Conservation (phyloP, 2,888 invertebrate genomes). For the Ctenicera cuprea region DNA sequence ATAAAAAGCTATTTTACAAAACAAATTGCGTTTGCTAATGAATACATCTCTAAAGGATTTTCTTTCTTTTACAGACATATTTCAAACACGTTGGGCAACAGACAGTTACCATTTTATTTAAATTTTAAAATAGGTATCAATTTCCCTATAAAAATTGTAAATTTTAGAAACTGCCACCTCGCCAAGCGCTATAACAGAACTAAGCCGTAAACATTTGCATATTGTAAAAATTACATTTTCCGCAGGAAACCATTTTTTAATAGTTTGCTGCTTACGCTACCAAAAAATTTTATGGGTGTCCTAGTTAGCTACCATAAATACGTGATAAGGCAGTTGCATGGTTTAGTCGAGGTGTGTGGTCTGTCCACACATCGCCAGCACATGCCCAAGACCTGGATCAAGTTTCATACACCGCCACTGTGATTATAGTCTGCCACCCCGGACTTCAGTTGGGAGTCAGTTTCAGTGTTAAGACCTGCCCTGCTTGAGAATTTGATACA, state of each 20-base stretch:
- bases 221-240: constrained; percentile 44
- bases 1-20: no score
- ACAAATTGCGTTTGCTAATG: no score
- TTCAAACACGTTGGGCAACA: no score
- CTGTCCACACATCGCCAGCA: constrained; percentile 57
- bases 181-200: no score
- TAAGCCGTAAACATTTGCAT: constrained; percentile 25
- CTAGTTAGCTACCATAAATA: constrained; percentile 49
- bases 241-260: constrained; percentile 49
- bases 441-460: constrained; percentile 25
- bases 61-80: no score
- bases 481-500: constrained; percentile 36
- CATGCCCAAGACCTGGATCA: constrained; percentile 52
- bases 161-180: no score
- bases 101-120: no score
- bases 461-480: constrained; percentile 16
- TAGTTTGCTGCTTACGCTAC: constrained; percentile 44
- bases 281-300: constrained; percentile 49
- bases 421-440: constrained; percentile 41
- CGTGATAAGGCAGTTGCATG: constrained; percentile 51
- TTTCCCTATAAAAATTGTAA: no score
- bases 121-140: no score
- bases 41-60: no score
- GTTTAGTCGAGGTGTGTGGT: constrained; percentile 61
- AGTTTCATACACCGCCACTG: constrained; percentile 48